Evolutionary conservation across 2,888 invertebrate genomes (phyloP).

Genomic region (Anoplius nigerrimus): DNA sequence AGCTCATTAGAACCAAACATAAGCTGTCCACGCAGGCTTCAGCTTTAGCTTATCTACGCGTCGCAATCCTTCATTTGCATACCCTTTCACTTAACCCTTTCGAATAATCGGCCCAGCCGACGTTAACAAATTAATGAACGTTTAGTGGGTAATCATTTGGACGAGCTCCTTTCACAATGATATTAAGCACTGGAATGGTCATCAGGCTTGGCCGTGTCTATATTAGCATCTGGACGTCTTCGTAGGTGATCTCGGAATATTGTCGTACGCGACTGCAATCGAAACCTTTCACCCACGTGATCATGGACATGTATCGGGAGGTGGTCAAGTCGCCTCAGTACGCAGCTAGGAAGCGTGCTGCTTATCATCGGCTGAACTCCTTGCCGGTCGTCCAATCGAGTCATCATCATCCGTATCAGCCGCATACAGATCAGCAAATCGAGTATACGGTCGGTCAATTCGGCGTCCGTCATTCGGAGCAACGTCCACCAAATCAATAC

Average conservation of each 20-base stretch:
- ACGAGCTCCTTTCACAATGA: background rate
- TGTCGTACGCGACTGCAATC: constrained; percentile 77
- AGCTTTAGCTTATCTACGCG: too few species aligned
- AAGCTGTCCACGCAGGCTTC: too few species aligned
- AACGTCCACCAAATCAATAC: constrained; percentile 20
- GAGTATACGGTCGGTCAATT: background rate
- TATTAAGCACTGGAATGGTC: background rate
- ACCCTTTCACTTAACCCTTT: too few species aligned
- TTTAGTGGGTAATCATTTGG: too few species aligned
- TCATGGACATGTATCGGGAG: constrained; percentile 79
- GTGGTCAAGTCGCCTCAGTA: constrained; percentile 72
- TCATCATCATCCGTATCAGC: constrained; percentile 4
- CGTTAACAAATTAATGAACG: too few species aligned
- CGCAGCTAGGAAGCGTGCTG: constrained; percentile 65
- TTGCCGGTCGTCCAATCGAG: constrained; percentile 32
- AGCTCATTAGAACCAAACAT: too few species aligned
- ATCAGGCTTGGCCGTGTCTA: too few species aligned
- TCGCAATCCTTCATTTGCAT: too few species aligned
- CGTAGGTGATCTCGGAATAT: constrained; percentile 79
- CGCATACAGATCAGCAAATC: background rate
- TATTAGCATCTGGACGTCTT: constrained; percentile 1
- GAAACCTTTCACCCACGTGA: constrained; percentile 80
- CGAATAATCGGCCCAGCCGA: too few species aligned
- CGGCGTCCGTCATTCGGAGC: background rate
- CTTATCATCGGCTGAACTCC: constrained; percentile 44